Conservation (phyloP, 2,888 invertebrate genomes). For the Drosophila neonasuta region DNA sequence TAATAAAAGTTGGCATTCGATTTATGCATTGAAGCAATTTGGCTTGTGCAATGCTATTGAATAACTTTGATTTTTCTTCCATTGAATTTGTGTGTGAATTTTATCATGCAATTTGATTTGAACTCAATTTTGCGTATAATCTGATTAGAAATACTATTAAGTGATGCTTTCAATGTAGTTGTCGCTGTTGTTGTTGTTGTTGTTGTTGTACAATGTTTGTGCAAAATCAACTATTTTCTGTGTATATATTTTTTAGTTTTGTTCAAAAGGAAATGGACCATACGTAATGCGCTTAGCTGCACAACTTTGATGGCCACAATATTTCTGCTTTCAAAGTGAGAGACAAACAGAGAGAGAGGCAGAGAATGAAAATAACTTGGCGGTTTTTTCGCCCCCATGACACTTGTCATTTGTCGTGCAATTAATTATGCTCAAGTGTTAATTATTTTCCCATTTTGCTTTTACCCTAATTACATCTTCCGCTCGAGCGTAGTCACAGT, state of each 20-base stretch:
- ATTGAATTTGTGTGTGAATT: constrained; percentile 27
- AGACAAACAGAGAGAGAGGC: not conserved
- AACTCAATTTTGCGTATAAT: constrained; percentile 53
- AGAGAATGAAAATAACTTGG: constrained; percentile 7
- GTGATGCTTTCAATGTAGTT: constrained; percentile 24
- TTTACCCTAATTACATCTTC: constrained; percentile 75
- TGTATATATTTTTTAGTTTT: constrained; percentile 3
- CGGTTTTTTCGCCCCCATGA: constrained; percentile 32
- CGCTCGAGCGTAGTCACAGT: constrained; percentile 37
- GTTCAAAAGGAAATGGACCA: constrained; percentile 21
- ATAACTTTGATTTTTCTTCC: constrained; percentile 35
- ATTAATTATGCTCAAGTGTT: constrained; percentile 76
- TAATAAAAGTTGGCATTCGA: not conserved
- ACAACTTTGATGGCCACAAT: constrained; percentile 15
- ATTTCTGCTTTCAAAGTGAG: constrained; percentile 12
- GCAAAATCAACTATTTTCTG: constrained; percentile 5
- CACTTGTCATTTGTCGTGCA: constrained; percentile 71
- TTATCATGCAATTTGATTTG: constrained; percentile 40
- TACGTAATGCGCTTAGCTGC: constrained; percentile 33
- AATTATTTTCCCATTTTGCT: constrained; percentile 74
- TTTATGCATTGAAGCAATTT: constrained; percentile 17
- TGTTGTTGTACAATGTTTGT: not conserved
- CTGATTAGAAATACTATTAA: constrained; percentile 56
- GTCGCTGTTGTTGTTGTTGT: not conserved
- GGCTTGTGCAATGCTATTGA: constrained; percentile 24